Conservation (phyloP, 2,113 vertebrate species). For the Strix uralensis region DNA sequence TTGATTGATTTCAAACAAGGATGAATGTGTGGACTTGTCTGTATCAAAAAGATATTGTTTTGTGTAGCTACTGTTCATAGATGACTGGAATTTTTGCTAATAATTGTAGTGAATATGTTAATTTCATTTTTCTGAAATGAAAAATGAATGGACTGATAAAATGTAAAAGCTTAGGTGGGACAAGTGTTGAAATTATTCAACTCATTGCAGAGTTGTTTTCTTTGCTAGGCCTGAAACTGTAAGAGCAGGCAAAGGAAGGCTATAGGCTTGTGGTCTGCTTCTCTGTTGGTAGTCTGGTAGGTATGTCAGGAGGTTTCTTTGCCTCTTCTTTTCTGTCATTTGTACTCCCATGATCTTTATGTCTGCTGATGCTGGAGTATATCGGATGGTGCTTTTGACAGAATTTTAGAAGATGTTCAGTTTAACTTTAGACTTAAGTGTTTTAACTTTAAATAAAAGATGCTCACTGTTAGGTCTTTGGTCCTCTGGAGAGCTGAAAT, state of each 20-base stretch:
- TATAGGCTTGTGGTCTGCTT: neutral
- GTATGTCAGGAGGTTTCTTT: neutral
- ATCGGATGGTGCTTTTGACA: neutral
- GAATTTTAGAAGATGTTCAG: neutral
- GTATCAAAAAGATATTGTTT: neutral
- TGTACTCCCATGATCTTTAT: neutral
- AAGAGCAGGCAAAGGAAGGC: neutral
- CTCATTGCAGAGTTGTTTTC: neutral
- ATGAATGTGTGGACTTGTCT: neutral
- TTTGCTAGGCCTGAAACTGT: neutral
- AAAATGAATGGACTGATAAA: neutral
- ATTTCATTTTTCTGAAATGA: neutral
- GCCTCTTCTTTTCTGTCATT: neutral
- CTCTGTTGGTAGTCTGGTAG: neutral
- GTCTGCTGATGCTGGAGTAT: neutral
- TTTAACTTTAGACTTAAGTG: neutral
- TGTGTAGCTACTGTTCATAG: neutral
- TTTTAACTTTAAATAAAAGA: neutral
- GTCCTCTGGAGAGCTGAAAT: neutral
- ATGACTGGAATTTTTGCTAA: neutral
- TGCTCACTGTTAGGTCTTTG: neutral
- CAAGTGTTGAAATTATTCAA: neutral
- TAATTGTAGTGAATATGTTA: neutral
- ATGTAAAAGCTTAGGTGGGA: neutral
- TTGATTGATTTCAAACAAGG: neutral